Conservation (phyloP, 1,140 invertebrate species). For the Drosophila watanabei region DNA sequence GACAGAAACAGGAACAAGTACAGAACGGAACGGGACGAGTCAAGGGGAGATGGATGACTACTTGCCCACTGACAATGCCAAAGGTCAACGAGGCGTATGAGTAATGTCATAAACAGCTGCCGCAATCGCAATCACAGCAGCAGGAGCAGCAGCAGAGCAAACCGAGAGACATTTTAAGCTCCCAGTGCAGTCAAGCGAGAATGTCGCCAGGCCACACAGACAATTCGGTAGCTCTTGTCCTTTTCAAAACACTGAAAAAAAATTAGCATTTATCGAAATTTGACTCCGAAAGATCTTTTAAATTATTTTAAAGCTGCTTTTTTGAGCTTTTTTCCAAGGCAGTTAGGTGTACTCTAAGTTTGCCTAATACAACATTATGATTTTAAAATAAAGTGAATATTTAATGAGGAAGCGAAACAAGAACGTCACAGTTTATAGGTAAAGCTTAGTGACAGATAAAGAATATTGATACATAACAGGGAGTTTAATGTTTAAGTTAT, state of each 20-base stretch:
- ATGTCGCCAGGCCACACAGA: slow-evolving; percentile 75
- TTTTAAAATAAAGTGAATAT: too few species aligned
- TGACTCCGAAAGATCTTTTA: too few species aligned
- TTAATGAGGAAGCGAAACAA: too few species aligned
- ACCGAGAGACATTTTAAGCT: slow-evolving; percentile 76
- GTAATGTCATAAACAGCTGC: slow-evolving; percentile 82
- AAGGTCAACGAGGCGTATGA: slow-evolving; percentile 80
- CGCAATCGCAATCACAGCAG: slow-evolving; percentile 78
- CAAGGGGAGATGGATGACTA: slow-evolving; percentile 19
- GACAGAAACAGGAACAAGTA: slow-evolving; percentile 11
- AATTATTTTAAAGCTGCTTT: too few species aligned
- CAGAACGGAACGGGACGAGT: neutral
- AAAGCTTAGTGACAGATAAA: too few species aligned
- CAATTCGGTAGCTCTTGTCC: slow-evolving; percentile 45
- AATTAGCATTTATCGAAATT: neutral
- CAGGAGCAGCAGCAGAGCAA: slow-evolving; percentile 51
- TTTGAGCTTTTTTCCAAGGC: too few species aligned
- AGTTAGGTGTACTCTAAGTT: too few species aligned
- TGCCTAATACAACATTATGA: too few species aligned
- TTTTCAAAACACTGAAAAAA: slow-evolving; percentile 4
- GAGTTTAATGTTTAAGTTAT: too few species aligned
- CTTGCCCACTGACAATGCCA: slow-evolving; percentile 48
- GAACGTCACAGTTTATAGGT: neutral
- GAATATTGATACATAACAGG: too few species aligned
- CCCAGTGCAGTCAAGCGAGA: slow-evolving; percentile 70